Percentiles rank a stretch among this genome's conserved stretches.
phyloP scores from a whole-genome alignment of 2,888 invertebrate species.

The Danaus chrysippus region DNA sequence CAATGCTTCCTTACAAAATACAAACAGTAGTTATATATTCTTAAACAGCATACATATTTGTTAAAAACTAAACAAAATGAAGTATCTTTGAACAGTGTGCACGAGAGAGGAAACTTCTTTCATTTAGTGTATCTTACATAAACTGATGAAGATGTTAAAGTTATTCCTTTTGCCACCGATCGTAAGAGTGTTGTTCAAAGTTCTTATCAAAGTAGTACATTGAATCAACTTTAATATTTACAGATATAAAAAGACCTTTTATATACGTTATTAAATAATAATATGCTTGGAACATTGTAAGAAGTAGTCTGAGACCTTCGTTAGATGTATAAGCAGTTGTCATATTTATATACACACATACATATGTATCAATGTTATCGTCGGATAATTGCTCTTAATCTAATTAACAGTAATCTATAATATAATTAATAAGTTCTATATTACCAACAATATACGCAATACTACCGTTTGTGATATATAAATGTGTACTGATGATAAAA shows the following conservation, averaged over 20 bases:
- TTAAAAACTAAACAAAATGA: background rate
- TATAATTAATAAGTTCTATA: too few species aligned
- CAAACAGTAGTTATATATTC: too few species aligned
- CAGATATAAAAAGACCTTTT: background rate
- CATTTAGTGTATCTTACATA: conserved; percentile 3
- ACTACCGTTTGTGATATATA: background rate
- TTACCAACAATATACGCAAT: too few species aligned
- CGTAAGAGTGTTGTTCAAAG: conserved; percentile 1
- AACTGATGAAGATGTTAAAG: conserved; percentile 4
- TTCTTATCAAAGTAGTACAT: conserved; percentile 5
- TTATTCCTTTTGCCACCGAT: background rate
- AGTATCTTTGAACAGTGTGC: conserved; percentile 3
- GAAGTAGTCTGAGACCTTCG: too few species aligned
- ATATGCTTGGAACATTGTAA: too few species aligned
- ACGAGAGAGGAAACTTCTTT: conserved; percentile 4
- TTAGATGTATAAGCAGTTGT: too few species aligned
- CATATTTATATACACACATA: too few species aligned
- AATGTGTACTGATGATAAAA: background rate
- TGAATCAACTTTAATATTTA: background rate
- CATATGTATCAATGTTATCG: too few species aligned
- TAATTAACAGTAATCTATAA: too few species aligned
- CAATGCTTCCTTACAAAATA: too few species aligned
- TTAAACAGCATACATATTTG: background rate
- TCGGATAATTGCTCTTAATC: too few species aligned
- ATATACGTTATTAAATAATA: too few species aligned